Evolutionary conservation across 2,888 invertebrate genomes (phyloP), one percentile per base, ranked within the genome.

Genomic region (Diarsia dahlii): DNA sequence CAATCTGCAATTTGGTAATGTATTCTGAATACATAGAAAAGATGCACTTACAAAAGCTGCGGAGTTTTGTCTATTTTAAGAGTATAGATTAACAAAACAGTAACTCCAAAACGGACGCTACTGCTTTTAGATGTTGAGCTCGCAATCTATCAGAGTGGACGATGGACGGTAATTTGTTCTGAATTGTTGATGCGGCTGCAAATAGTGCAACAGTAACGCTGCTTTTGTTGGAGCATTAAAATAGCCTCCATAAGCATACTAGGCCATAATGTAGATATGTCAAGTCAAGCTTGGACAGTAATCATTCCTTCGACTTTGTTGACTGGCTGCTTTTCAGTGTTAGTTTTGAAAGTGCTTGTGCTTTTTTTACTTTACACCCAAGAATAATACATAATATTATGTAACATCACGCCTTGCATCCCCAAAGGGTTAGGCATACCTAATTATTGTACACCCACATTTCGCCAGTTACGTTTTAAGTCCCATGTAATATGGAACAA

Each of bases 121-220:
- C 62, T 62, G 67, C 20, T 75, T 79, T 75, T 75, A 58, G 39
- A 64, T 5, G n/a, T 54, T 56, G 23, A 28, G n/a, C 73, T 28
- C 34, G 39, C 56, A 48, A 69, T 75, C 67, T 68, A 48, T 81
- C 56, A 69, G 67, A 80, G 68, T 58, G 56, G 56, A 6, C 52
- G 50, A 56, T 58, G 50, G 50, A 6, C 63, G 34, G 34, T 48
- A 48, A 65, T 72, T 46, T 58, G 81, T 58, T 46, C 28, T 81
- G 58, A 81, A 81, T 75, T 52, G n/a, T 81, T 81, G 68, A 79
- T 69, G 81, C 10, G 34, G 45, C 28, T 75, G 67, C 45, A 75
- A 75, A 69, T 58, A 81, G 63, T 62, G 23, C 50, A 52, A 34
- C 46, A 54, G 62, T 20, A 28, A 48, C n/a, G 5, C 20, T 4